Evolutionary conservation across 2,113 vertebrate genomes (phyloP).

Genomic region (Xiphophorus maculatus): DNA sequence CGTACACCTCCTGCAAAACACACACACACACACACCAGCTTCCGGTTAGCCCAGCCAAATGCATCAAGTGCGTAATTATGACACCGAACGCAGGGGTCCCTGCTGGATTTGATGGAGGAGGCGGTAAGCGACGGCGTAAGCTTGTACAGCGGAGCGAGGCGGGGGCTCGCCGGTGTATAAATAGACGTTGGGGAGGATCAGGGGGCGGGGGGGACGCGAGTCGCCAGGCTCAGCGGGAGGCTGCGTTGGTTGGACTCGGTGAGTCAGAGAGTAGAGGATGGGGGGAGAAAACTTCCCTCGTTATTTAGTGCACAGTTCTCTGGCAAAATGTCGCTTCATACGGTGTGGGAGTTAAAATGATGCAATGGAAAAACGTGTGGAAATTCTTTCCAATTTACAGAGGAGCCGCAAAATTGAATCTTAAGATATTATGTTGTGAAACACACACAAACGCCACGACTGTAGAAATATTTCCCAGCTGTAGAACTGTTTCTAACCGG

Average conservation of each 20-base stretch:
- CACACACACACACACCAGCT: constrained; percentile 9
- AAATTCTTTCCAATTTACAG: neutral
- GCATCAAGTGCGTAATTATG: constrained; percentile 6
- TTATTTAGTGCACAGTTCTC: constrained; percentile 7
- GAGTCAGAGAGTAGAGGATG: constrained; percentile 47
- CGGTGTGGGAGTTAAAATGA: too few relatives aligned
- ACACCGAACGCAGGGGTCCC: constrained; percentile 26
- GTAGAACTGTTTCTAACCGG: neutral
- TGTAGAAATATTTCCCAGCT: neutral
- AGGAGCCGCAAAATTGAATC: neutral
- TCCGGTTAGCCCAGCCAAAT: constrained; percentile 30
- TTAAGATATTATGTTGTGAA: neutral
- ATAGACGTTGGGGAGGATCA: constrained; percentile 48
- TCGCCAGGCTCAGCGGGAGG: constrained; percentile 26
- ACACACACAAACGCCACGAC: neutral
- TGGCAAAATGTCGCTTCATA: neutral
- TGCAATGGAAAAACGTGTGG: too few relatives aligned
- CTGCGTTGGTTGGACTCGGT: constrained; percentile 42
- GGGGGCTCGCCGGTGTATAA: constrained; percentile 59
- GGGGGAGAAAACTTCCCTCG: constrained; percentile 12
- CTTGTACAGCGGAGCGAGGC: constrained; percentile 33
- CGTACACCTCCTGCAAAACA: constrained; percentile 91
- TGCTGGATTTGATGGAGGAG: constrained; percentile 4
- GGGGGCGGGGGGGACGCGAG: constrained; percentile 13
- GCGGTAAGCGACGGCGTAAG: constrained; percentile 31